These are phyloP conservation scores for Antigone vipio DNA, from an alignment of 2,113 vertebrate species.

Conservation along the genomic window DNA sequence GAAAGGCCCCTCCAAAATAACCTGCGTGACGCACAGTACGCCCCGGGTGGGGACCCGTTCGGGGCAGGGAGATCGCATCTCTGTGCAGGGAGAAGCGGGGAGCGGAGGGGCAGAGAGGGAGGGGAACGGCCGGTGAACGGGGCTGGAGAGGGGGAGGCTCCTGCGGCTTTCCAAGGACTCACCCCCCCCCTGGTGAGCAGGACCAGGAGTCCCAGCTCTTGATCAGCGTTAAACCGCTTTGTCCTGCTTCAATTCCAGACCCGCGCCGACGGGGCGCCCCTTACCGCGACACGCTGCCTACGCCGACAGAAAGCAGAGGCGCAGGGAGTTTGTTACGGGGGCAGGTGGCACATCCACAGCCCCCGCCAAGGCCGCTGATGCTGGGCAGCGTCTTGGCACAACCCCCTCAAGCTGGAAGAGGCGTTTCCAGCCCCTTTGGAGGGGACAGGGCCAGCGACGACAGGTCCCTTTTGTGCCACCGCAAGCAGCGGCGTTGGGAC, in stretches of 20 bases:
- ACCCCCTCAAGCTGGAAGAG: background rate
- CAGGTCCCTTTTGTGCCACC: background rate
- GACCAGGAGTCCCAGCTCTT: background rate
- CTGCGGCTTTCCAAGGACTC: background rate
- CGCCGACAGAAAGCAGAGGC: rapidly evolving
- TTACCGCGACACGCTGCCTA: too few relatives aligned
- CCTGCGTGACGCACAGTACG: background rate
- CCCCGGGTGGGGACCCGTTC: background rate
- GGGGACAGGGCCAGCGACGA: too few relatives aligned
- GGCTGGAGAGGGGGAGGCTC: background rate
- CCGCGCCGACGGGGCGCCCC: rapidly evolving
- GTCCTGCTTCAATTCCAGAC: background rate
- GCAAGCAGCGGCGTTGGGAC: rapidly evolving
- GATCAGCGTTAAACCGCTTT: rapidly evolving
- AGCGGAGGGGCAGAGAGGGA: background rate
- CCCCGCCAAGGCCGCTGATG: background rate
- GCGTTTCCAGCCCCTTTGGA: background rate
- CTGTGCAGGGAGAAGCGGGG: background rate
- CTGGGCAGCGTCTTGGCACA: rapidly evolving
- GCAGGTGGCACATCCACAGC: background rate
- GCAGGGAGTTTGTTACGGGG: background rate
- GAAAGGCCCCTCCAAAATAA: background rate
- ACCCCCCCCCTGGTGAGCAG: rapidly evolving
- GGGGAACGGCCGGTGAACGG: background rate
- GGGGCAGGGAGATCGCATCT: too few relatives aligned